Evolutionary conservation across 2,113 vertebrate genomes (phyloP).

Genomic region (Potamarius usumacintae): DNA sequence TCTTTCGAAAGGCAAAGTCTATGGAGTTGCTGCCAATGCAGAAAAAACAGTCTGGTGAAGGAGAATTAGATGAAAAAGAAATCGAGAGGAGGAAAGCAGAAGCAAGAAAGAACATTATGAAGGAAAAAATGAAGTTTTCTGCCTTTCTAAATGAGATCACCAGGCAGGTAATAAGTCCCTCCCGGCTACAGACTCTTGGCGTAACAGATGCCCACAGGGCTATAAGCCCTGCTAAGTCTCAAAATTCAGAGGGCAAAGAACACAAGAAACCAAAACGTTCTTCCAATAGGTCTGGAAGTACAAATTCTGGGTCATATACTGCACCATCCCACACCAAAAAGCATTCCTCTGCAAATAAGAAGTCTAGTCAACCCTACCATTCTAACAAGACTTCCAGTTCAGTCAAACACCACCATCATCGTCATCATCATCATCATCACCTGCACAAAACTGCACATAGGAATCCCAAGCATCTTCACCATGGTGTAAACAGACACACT

Average conservation of each 20-base stretch:
- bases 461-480: slow-evolving; percentile 24
- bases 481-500: slow-evolving; percentile 49
- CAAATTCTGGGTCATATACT: slow-evolving; percentile 59
- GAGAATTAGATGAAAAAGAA: slow-evolving; percentile 54
- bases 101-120: slow-evolving; percentile 63
- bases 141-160: slow-evolving; percentile 83
- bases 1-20: slow-evolving; percentile 74
- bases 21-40: slow-evolving; percentile 71
- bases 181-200: slow-evolving; percentile 74
- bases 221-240: slow-evolving; percentile 51
- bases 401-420: slow-evolving; percentile 45
- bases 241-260: slow-evolving; percentile 41
- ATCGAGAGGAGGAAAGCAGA: slow-evolving; percentile 59
- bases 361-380: slow-evolving; percentile 33
- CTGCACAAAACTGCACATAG: slow-evolving; percentile 38
- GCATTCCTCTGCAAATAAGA: slow-evolving; percentile 36
- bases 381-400: slow-evolving; percentile 47
- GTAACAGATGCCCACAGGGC: slow-evolving; percentile 62
- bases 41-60: slow-evolving; percentile 42
- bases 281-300: slow-evolving; percentile 48
- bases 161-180: slow-evolving; percentile 78
- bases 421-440: slow-evolving; percentile 28
- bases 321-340: slow-evolving; percentile 52
- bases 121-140: slow-evolving; percentile 79
- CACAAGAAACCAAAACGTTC: slow-evolving; percentile 42